phyloP scores from a whole-genome alignment of 2,797 vertebrate genomes.

The Notolabrus celidotus region DNA sequence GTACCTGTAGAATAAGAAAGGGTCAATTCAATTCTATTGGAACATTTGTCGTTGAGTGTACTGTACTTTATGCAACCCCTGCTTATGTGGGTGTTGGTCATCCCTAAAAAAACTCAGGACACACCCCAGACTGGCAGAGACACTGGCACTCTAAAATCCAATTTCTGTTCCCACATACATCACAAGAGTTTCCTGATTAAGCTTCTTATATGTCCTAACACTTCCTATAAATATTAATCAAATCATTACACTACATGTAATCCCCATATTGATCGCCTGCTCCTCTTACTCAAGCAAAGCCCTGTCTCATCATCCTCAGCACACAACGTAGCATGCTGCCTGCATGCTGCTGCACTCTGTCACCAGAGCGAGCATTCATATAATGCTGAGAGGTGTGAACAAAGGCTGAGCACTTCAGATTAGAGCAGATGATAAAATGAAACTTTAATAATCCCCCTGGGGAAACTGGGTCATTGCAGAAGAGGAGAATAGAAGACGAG shows the following conservation, averaged over 20 bases:
- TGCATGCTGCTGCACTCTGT: neutral
- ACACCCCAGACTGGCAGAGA: slow-evolving; percentile 6
- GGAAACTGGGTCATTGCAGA: slow-evolving; percentile 59
- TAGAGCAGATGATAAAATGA: slow-evolving; percentile 64
- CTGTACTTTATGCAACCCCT: too few relatives aligned
- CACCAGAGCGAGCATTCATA: neutral
- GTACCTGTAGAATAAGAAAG: too few relatives aligned
- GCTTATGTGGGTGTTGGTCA: neutral
- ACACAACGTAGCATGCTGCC: neutral
- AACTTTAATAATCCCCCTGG: slow-evolving; percentile 64
- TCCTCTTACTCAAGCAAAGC: neutral
- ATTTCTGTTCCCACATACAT: slow-evolving; percentile 43
- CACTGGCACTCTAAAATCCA: slow-evolving; percentile 37
- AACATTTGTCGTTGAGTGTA: too few relatives aligned
- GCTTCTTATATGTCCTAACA: slow-evolving; percentile 21
- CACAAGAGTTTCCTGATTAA: slow-evolving; percentile 39
- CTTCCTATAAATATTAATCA: slow-evolving; percentile 61
- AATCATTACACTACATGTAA: slow-evolving; percentile 38
- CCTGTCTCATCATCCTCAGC: slow-evolving; percentile 15
- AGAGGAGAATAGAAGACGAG: slow-evolving; percentile 33
- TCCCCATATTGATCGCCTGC: slow-evolving; percentile 40
- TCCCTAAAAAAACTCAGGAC: neutral
- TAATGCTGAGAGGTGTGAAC: slow-evolving; percentile 47
- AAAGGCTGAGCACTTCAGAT: slow-evolving; percentile 59
- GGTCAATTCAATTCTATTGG: too few relatives aligned